A percentile compares a stretch with the other conserved stretches of the same genome.
Evolutionary conservation across 2,113 vertebrate species (phyloP).

Genomic region (Scartelaos histophorus): DNA sequence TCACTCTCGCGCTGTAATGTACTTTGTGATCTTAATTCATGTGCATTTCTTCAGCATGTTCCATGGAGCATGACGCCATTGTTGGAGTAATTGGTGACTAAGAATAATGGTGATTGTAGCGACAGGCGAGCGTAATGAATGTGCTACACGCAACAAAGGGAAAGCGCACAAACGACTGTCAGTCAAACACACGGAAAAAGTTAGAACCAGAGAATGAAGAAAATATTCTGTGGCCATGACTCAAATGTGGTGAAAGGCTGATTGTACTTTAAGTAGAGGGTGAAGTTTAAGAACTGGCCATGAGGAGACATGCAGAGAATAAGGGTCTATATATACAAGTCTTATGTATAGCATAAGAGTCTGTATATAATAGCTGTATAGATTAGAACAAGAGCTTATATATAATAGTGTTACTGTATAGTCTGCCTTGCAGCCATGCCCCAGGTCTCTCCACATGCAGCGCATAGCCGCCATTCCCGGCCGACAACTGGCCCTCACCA

Average conservation of each 20-base stretch:
- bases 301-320: constrained; percentile 17
- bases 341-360: too few relatives aligned
- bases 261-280: not conserved
- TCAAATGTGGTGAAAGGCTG: not conserved
- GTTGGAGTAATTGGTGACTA: constrained; percentile 12
- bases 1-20: not conserved
- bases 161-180: not conserved
- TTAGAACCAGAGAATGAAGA: not conserved
- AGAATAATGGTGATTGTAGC: constrained; percentile 15
- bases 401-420: constrained; percentile 55
- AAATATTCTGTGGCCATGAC: not conserved
- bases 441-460: constrained; percentile 66
- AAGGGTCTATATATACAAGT: not conserved
- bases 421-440: constrained; percentile 40
- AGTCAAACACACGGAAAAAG: not conserved
- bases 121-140: constrained; percentile 12
- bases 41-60: constrained; percentile 7
- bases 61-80: constrained; percentile 6
- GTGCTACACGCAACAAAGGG: constrained; percentile 4
- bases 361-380: too few relatives aligned
- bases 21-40: constrained; percentile 13
- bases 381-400: constrained; percentile 18
- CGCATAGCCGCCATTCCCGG: constrained; percentile 80
- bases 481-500: constrained; percentile 67
- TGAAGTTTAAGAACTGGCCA: constrained; percentile 8